Conservation (phyloP, 2,113 vertebrate species). For the Reinhardtius hippoglossoides region DNA sequence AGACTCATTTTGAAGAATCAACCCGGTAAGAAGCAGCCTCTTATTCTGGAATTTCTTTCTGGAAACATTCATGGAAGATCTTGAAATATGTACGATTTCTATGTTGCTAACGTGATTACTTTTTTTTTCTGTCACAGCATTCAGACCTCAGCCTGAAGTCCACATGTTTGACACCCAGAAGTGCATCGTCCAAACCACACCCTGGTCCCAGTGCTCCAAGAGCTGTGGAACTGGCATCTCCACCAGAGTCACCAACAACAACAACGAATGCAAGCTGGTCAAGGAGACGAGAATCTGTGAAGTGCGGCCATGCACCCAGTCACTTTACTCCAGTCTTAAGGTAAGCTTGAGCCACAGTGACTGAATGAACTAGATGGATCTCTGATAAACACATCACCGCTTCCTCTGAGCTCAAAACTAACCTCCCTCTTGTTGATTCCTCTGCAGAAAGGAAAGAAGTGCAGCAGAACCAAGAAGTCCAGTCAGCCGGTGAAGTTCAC, state of each 20-base stretch:
- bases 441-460: constrained; percentile 96
- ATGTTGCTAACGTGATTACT: constrained; percentile 35
- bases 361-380: neutral
- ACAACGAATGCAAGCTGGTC: constrained; percentile 91
- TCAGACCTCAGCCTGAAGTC: constrained; percentile 80
- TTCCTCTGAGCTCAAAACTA: constrained; percentile 5
- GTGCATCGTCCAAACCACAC: constrained; percentile 95
- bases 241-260: constrained; percentile 96
- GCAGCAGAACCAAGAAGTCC: constrained; percentile 93
- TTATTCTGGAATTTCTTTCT: constrained; percentile 1
- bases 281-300: constrained; percentile 96
- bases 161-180: constrained; percentile 89
- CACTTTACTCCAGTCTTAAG: constrained; percentile 89
- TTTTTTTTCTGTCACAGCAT: constrained; percentile 71
- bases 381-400: neutral
- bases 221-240: constrained; percentile 96
- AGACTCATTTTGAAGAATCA: constrained; percentile 86
- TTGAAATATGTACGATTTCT: neutral
- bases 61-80: neutral
- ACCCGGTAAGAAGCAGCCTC: constrained; percentile 86
- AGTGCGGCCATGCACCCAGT: constrained; percentile 94
- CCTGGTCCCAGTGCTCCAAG: constrained; percentile 98
- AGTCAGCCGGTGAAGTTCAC: constrained; percentile 87
- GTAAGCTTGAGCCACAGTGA: constrained; percentile 79
- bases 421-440: constrained; percentile 37